phyloP scores from a whole-genome alignment of 2,888 invertebrate genomes.

The Furcula furcula region DNA sequence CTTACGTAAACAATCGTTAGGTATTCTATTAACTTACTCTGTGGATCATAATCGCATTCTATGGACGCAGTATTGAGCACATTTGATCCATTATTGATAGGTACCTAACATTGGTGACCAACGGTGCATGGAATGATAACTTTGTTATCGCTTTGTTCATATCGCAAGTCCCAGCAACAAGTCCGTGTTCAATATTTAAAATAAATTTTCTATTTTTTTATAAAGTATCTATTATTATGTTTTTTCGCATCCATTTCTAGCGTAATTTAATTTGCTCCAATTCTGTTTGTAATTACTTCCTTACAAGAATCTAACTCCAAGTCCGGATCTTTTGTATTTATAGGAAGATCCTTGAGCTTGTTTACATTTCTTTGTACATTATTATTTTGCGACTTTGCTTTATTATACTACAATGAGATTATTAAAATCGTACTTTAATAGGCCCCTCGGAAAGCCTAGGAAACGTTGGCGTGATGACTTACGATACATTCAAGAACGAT shows the following conservation, averaged over 20 bases:
- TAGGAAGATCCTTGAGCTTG: neutral
- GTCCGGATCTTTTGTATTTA: neutral
- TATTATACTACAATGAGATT: no score
- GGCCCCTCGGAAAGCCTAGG: no score
- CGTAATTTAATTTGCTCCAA: neutral
- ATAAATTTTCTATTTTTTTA: no score
- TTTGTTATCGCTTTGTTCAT: slow-evolving; percentile 14
- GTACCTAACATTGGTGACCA: slow-evolving; percentile 9
- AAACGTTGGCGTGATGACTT: no score
- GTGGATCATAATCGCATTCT: slow-evolving; percentile 20
- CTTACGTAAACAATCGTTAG: slow-evolving; percentile 25
- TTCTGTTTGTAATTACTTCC: neutral
- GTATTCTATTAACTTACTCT: slow-evolving; percentile 17
- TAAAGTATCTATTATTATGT: no score
- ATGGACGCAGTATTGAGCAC: slow-evolving; percentile 15
- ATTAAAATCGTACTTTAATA: no score
- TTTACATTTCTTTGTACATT: neutral
- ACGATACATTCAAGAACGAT: no score
- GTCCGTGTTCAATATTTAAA: slow-evolving; percentile 9
- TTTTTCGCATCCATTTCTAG: neutral
- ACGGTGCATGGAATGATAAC: slow-evolving; percentile 14
- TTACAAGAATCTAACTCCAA: neutral
- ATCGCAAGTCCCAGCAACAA: neutral
- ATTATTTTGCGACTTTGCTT: no score
- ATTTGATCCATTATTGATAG: slow-evolving; percentile 14